phyloP scores from a whole-genome alignment of 2,113 vertebrate species.

The Callipepla californica region DNA sequence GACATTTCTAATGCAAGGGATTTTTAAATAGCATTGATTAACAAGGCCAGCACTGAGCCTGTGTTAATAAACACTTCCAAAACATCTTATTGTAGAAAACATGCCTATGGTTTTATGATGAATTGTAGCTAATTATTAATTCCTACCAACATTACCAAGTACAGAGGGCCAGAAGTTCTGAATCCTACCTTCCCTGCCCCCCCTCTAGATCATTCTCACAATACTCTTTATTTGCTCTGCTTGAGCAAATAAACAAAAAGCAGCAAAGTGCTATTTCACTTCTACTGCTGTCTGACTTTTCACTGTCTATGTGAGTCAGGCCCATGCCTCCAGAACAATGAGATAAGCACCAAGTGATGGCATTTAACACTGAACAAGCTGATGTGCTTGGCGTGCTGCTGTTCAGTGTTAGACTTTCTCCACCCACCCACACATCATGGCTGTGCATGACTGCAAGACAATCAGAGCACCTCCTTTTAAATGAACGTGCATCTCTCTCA shows the following conservation, averaged over 20 bases:
- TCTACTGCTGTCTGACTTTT: neutral
- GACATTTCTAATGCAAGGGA: neutral
- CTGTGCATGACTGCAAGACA: too few relatives aligned
- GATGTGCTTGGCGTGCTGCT: neutral
- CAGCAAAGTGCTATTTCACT: neutral
- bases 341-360: neutral
- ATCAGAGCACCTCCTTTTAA: neutral
- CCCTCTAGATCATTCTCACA: neutral
- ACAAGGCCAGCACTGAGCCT: neutral
- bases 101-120: neutral
- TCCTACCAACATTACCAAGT: neutral
- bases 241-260: neutral
- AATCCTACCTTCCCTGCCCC: too few relatives aligned
- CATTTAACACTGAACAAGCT: neutral
- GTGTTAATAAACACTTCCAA: neutral
- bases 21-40: neutral
- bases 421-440: accelerated
- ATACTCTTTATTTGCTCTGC: neutral
- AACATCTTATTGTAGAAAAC: neutral
- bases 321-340: neutral
- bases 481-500: neutral
- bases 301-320: neutral
- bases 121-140: neutral
- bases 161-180: neutral
- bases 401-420: neutral